phyloP scores from a whole-genome alignment of 2,797 vertebrate species.

The Platalea minor region DNA sequence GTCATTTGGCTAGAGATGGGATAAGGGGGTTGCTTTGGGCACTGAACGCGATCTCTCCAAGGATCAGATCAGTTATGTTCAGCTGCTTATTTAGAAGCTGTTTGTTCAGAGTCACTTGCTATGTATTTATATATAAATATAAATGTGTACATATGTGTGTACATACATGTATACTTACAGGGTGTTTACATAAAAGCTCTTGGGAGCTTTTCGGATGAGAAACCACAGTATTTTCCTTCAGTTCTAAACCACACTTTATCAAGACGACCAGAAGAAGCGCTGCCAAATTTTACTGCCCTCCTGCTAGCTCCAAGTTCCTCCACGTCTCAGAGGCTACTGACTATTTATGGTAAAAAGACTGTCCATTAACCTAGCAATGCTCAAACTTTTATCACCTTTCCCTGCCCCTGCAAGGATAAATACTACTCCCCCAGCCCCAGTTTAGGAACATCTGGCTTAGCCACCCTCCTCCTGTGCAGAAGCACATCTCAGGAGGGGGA shows the following conservation, averaged over 20 bases:
- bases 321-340: not conserved
- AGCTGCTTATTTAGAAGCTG: not conserved
- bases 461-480: not conserved
- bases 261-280: not conserved
- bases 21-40: not conserved
- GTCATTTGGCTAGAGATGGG: constrained; percentile 25
- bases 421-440: not conserved
- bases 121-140: not conserved
- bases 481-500: not conserved
- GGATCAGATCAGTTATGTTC: not conserved
- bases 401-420: not conserved
- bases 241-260: not conserved
- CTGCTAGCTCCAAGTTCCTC: not conserved
- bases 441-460: not conserved
- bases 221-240: not conserved
- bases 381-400: not conserved
- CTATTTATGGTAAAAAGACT: not conserved
- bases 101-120: not conserved
- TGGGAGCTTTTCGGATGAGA: not conserved
- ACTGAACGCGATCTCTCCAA: not conserved
- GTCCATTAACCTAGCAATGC: not conserved
- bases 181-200: not conserved
- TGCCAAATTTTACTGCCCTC: not conserved
- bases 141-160: not conserved
- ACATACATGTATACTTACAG: not conserved